Evolutionary conservation across 1,140 invertebrate genomes (phyloP).

Genomic region (Polypedilum pembai): DNA sequence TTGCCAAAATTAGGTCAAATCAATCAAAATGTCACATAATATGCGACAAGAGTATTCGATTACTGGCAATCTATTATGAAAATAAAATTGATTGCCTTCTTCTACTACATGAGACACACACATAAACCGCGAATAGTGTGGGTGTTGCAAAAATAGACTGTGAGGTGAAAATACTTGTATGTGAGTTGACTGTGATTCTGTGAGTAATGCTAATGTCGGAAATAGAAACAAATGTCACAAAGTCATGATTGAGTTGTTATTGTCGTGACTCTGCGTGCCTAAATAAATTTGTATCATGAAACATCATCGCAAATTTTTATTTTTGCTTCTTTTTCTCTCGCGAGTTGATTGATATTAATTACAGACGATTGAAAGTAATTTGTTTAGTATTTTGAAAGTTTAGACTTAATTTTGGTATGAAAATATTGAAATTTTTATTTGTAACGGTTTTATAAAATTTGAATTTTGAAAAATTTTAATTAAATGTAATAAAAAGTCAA

Average conservation of each 20-base stretch:
- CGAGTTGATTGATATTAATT: too few relatives aligned
- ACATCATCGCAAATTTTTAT: not conserved
- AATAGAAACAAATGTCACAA: constrained; percentile 18
- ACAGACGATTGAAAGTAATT: too few relatives aligned
- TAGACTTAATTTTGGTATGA: too few relatives aligned
- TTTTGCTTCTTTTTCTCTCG: too few relatives aligned
- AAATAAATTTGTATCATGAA: not conserved
- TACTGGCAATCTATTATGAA: constrained; percentile 17
- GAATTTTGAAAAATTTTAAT: too few relatives aligned
- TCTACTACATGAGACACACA: not conserved
- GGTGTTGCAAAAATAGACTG: not conserved
- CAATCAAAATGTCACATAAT: constrained; percentile 24
- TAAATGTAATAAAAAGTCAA: too few relatives aligned
- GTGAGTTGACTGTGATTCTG: not conserved
- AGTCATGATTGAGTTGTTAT: constrained; percentile 12
- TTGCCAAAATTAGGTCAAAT: constrained; percentile 16
- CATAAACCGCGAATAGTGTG: not conserved
- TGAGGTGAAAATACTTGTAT: constrained; percentile 2
- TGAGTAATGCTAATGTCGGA: not conserved
- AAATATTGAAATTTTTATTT: too few relatives aligned
- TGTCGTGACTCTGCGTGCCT: not conserved
- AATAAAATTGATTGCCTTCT: constrained; percentile 18
- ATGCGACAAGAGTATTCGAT: constrained; percentile 11
- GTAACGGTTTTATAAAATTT: too few relatives aligned
- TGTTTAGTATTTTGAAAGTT: too few relatives aligned